Evolutionary conservation across 2,888 invertebrate species (phyloP).

Genomic region (Drosophila greeni): DNA sequence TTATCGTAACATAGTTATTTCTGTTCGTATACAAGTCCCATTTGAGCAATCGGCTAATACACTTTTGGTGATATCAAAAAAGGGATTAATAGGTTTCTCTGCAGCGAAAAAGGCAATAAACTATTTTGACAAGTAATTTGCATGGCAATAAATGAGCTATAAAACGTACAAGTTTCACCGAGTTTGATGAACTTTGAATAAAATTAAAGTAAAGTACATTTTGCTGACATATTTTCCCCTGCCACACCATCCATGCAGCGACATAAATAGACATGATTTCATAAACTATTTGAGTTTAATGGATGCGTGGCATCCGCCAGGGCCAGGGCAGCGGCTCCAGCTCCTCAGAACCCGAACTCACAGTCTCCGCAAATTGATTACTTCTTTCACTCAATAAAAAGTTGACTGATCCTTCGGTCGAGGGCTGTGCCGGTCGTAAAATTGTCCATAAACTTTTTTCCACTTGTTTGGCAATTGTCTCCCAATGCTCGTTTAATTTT

Average conservation of each 20-base stretch:
- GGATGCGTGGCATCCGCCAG: slow-evolving; percentile 3
- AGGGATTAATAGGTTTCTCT: not conserved
- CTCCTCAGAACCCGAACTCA: not conserved
- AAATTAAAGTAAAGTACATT: slow-evolving; percentile 22
- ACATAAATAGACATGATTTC: slow-evolving; percentile 43
- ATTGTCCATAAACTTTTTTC: slow-evolving; percentile 44
- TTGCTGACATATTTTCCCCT: slow-evolving; percentile 29
- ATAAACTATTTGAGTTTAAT: slow-evolving; percentile 41
- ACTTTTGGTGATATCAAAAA: not conserved
- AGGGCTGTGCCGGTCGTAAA: slow-evolving; percentile 42
- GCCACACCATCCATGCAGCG: slow-evolving; percentile 1
- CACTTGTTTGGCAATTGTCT: slow-evolving; percentile 61
- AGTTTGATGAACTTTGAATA: slow-evolving; percentile 32
- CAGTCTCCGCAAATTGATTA: slow-evolving; percentile 40
- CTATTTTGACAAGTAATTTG: slow-evolving; percentile 27
- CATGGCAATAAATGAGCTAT: slow-evolving; percentile 24
- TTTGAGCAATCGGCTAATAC: not conserved
- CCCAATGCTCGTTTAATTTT: slow-evolving; percentile 70
- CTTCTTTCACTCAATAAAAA: slow-evolving; percentile 51
- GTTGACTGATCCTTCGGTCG: slow-evolving; percentile 27
- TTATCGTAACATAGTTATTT: not conserved
- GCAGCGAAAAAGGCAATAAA: slow-evolving; percentile 5
- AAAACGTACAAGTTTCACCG: slow-evolving; percentile 24
- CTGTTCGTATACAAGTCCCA: not conserved
- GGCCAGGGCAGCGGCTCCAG: not conserved